These are phyloP conservation scores for Sinocyclocheilus anshuiensis DNA, from an alignment of 2,113 vertebrate genomes.

Conservation along the genomic window DNA sequence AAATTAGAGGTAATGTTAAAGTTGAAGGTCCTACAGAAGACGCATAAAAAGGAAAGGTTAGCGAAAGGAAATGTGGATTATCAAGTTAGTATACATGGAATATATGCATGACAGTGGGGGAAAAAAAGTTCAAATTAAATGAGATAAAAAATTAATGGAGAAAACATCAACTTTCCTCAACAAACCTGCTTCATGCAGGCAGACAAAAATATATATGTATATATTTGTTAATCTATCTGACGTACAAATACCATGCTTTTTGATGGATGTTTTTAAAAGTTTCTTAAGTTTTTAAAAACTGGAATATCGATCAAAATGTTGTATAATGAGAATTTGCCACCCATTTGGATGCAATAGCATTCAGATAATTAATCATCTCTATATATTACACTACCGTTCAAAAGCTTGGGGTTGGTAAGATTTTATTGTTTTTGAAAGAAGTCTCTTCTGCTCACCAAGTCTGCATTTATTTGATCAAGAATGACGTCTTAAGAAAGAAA, in stretches of 20 bases:
- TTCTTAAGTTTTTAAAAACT: not conserved
- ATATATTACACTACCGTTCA: not conserved
- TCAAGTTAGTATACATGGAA: constrained; percentile 36
- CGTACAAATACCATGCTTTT: not conserved
- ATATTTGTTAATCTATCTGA: not conserved
- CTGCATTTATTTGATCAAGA: not conserved
- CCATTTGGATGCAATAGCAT: not conserved
- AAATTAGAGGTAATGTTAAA: constrained; percentile 37
- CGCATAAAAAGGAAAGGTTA: constrained; percentile 13
- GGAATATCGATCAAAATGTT: not conserved
- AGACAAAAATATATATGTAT: not conserved
- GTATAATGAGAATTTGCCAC: not conserved
- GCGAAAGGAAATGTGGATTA: not conserved
- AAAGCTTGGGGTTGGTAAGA: not conserved
- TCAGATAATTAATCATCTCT: not conserved
- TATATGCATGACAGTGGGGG: constrained; percentile 5
- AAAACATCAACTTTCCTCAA: constrained; percentile 13
- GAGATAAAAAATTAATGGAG: not conserved
- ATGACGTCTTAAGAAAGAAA: too few relatives aligned
- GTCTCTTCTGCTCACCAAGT: too few relatives aligned
- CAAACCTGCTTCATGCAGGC: not conserved
- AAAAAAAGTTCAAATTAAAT: not conserved
- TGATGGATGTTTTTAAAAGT: not conserved
- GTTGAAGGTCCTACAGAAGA: not conserved
- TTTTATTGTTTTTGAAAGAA: too few relatives aligned